These are phyloP conservation scores for Dascyllus trimaculatus DNA, from an alignment of 2,113 vertebrate species.

Conservation along the genomic window DNA sequence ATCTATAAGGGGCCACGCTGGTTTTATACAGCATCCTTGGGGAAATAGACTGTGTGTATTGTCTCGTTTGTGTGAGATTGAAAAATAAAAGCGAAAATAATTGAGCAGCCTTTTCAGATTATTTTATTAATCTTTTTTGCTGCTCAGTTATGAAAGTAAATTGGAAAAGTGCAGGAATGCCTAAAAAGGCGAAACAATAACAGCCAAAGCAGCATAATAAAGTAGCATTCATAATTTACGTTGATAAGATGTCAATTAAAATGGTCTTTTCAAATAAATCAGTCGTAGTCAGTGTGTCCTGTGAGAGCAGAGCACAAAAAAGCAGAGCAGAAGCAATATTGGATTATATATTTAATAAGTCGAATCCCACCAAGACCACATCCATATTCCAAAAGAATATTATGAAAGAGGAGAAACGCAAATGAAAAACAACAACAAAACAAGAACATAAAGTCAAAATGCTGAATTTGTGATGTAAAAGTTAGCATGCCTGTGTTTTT, in stretches of 20 bases:
- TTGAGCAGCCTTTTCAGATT: background rate
- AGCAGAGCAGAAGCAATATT: background rate
- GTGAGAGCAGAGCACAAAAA: background rate
- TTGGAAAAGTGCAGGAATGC: background rate
- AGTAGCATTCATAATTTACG: background rate
- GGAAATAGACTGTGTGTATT: conserved; percentile 26
- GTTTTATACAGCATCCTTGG: conserved; percentile 11
- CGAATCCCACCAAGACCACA: conserved; percentile 23
- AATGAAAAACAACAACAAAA: conserved; percentile 17
- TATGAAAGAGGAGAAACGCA: background rate
- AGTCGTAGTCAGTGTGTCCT: background rate
- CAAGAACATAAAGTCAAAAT: background rate
- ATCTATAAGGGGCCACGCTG: conserved; percentile 13
- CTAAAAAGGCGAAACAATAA: background rate
- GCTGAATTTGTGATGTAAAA: too few species aligned
- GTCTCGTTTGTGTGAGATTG: conserved; percentile 1
- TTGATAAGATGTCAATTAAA: conserved; percentile 18
- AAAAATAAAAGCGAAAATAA: background rate
- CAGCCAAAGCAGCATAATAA: background rate
- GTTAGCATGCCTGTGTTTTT: too few species aligned
- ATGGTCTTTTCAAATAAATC: background rate
- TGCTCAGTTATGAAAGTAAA: background rate
- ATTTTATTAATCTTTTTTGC: background rate
- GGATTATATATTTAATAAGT: conserved; percentile 4
- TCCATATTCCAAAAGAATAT: background rate